Percentiles rank a stretch among this genome's conserved stretches.
Conservation (phyloP, 2,888 invertebrate species). For the Aspidapion aeneum region DNA sequence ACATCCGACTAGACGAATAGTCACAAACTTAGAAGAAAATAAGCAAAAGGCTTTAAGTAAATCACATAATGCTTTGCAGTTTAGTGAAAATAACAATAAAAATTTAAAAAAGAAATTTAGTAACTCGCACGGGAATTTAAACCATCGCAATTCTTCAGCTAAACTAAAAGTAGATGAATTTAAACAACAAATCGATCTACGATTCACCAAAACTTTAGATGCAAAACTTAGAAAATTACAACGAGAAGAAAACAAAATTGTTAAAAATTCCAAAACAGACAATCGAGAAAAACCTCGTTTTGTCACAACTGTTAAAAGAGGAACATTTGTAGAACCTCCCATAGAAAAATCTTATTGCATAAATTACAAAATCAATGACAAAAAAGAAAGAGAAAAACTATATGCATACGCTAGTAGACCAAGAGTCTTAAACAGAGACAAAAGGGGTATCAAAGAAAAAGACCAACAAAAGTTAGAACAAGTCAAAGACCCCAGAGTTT, state of each 20-base stretch:
- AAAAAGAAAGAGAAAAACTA: slow-evolving; percentile 47
- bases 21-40: slow-evolving; percentile 39
- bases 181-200: slow-evolving; percentile 44
- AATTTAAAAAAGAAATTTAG: slow-evolving; percentile 44
- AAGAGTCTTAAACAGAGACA: not conserved
- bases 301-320: slow-evolving; percentile 76
- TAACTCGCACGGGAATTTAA: slow-evolving; percentile 49
- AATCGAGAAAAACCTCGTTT: slow-evolving; percentile 49
- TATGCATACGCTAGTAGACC: slow-evolving; percentile 62
- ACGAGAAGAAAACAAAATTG: slow-evolving; percentile 52
- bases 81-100: slow-evolving; percentile 25
- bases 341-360: slow-evolving; percentile 65
- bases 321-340: slow-evolving; percentile 75
- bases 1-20: slow-evolving; percentile 50
- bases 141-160: slow-evolving; percentile 38
- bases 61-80: slow-evolving; percentile 34
- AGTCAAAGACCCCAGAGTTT: slow-evolving; percentile 43
- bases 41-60: slow-evolving; percentile 41
- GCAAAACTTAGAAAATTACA: slow-evolving; percentile 67
- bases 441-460: not conserved
- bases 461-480: not conserved
- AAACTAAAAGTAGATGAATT: slow-evolving; percentile 43
- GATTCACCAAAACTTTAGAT: slow-evolving; percentile 69
- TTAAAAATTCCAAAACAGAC: slow-evolving; percentile 30
- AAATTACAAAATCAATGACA: slow-evolving; percentile 49